Conservation (phyloP, 2,113 vertebrate species). For the Pelobates fuscus region DNA sequence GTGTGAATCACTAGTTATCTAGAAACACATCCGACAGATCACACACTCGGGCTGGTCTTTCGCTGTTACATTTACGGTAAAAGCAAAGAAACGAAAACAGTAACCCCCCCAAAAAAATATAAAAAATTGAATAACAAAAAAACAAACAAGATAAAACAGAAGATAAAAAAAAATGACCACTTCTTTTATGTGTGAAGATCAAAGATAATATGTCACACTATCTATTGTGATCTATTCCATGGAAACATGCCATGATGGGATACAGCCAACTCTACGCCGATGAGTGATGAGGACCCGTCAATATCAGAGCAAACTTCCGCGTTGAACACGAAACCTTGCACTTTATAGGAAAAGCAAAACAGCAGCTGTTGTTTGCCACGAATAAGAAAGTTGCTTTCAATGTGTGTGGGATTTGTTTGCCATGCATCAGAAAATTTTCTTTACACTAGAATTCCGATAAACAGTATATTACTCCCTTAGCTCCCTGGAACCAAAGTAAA, state of each 20-base stretch:
- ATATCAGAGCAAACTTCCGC: constrained; percentile 40
- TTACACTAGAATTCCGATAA: not conserved
- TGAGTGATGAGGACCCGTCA: constrained; percentile 20
- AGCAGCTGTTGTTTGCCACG: constrained; percentile 49
- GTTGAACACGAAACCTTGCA: constrained; percentile 33
- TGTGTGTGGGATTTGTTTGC: constrained; percentile 30
- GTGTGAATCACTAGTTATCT: constrained; percentile 1
- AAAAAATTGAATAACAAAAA: too few species aligned
- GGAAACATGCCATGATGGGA: constrained; percentile 39
- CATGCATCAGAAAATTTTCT: not conserved
- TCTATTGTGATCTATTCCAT: constrained; percentile 36
- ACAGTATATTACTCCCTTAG: not conserved
- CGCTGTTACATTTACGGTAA: not conserved
- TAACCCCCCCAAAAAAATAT: too few species aligned
- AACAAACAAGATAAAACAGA: too few species aligned
- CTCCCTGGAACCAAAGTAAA: not conserved
- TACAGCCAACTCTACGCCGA: constrained; percentile 30
- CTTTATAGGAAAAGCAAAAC: constrained; percentile 44
- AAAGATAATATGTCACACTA: not conserved
- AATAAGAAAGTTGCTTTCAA: constrained; percentile 22
- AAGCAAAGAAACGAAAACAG: not conserved
- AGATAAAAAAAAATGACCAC: too few species aligned
- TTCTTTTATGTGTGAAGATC: too few species aligned
- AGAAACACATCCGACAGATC: not conserved
- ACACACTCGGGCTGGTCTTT: not conserved